phyloP scores from a whole-genome alignment of 2,113 vertebrate species.

The Myocastor coypus region DNA sequence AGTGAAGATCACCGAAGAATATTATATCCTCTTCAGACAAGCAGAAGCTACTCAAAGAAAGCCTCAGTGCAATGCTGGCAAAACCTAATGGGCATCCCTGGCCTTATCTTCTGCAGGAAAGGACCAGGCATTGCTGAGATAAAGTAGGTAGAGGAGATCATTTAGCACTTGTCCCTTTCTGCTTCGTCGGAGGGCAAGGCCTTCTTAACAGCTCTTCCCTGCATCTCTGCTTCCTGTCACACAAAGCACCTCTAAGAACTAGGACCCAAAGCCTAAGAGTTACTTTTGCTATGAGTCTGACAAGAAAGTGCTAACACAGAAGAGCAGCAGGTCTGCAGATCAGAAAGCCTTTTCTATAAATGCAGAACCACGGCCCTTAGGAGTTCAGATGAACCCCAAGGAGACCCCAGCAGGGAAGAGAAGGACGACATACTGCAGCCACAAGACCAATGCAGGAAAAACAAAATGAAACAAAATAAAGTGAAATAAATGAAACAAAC shows the following conservation, averaged over 20 bases:
- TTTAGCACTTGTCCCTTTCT: neutral
- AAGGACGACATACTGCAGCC: neutral
- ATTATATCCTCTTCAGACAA: neutral
- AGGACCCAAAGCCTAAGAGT: neutral
- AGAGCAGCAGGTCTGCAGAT: neutral
- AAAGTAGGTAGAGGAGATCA: neutral
- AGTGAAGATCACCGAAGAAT: slow-evolving; percentile 22
- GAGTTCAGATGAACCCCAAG: neutral
- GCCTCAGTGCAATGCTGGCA: neutral
- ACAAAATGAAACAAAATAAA: neutral
- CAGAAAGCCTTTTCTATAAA: slow-evolving; percentile 20
- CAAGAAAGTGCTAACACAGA: neutral
- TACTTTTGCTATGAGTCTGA: neutral
- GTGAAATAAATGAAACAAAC: neutral
- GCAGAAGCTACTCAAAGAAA: slow-evolving; percentile 19
- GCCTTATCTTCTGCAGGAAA: neutral
- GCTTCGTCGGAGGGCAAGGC: neutral
- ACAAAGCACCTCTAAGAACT: neutral
- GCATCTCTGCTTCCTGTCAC: neutral
- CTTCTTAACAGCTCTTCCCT: neutral
- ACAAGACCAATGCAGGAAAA: neutral
- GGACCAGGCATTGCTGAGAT: neutral
- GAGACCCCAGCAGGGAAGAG: neutral
- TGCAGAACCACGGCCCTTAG: neutral
- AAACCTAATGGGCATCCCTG: neutral